Evolutionary conservation across 2,888 invertebrate species (phyloP), one percentile per base, ranked within the genome.

Genomic region (Hemicrepidius hirtus): DNA sequence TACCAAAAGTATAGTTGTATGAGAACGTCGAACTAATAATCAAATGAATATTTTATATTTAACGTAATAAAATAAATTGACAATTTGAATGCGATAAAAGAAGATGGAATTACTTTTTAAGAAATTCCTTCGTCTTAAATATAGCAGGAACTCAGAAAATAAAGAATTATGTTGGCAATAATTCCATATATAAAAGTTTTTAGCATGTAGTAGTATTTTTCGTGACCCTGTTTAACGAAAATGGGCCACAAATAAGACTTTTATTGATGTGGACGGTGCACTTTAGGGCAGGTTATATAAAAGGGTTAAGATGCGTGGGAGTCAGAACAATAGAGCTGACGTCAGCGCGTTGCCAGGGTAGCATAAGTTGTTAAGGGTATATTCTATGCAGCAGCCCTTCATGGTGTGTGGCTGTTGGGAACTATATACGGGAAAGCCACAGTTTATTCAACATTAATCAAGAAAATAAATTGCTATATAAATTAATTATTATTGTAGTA

Each of bases 281-380:
- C 69, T 64, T 73, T 73, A 60, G 73, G 69, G 68, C 69, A 73
- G 69, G 73, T 73, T 73, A 69, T 69, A 69, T 60, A 44, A 69
- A 73, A 69, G 73, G 73, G 68, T 73, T 69, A 69, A 73, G 68
- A 69, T 87, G 88, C 88, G 88, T 88, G 88, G 88, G 88, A 88
- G 88, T 89, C 87, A 87, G 87, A 88, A 89, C 89, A 89, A 89
- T 89, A 87, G 87, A 85, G 86, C 74, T 78, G 77, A 79, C 78
- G 78, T 77, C 77, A 78, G 76, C 73, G 62, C 49, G 71, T 71
- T 72, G 76, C 53, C 75, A 78, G 79, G 78, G 67, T 40, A 75
- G 62, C 78, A 79, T 65, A 73, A 73, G 55, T 49, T 44, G 41
- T 7, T 63, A 71, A 69, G 71, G 73, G 74, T 74, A 32, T 40